Evolutionary conservation across 2,113 vertebrate genomes (phyloP).

Genomic region (Neoarius graeffei): DNA sequence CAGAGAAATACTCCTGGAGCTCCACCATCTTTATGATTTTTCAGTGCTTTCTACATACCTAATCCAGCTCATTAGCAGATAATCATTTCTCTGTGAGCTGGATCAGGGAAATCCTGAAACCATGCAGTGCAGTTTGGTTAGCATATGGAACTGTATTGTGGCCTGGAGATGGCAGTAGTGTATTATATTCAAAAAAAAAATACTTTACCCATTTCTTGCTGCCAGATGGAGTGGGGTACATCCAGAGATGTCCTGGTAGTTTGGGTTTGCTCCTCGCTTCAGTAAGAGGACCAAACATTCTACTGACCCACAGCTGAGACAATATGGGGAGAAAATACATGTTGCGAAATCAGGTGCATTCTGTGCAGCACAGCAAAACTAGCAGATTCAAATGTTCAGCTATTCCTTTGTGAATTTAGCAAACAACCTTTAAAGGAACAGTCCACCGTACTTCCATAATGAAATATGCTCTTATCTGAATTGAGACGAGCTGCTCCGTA

Average conservation of each 20-base stretch:
- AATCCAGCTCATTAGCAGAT: neutral
- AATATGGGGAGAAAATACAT: neutral
- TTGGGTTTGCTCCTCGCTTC: constrained; percentile 95
- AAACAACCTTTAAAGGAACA: neutral
- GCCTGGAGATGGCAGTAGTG: constrained; percentile 41
- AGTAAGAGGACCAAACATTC: constrained; percentile 93
- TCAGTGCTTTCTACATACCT: neutral
- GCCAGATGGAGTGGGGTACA: constrained; percentile 97
- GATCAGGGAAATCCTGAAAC: neutral
- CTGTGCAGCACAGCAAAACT: neutral
- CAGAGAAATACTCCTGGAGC: neutral
- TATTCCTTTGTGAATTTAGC: neutral
- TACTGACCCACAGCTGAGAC: constrained; percentile 90
- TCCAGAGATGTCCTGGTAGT: constrained; percentile 98
- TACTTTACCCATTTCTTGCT: constrained; percentile 90
- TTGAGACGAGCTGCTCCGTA: too few species aligned
- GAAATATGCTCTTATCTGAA: too few species aligned
- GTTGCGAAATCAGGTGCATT: constrained; percentile 2
- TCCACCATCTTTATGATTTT: neutral
- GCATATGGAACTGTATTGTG: neutral
- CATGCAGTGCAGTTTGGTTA: neutral
- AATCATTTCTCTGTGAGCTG: neutral
- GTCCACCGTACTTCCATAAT: too few species aligned
- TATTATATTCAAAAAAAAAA: neutral
- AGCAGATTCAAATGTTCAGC: neutral